Conservation (phyloP, 1,140 invertebrate species). For the Conopomorpha cramerella region DNA sequence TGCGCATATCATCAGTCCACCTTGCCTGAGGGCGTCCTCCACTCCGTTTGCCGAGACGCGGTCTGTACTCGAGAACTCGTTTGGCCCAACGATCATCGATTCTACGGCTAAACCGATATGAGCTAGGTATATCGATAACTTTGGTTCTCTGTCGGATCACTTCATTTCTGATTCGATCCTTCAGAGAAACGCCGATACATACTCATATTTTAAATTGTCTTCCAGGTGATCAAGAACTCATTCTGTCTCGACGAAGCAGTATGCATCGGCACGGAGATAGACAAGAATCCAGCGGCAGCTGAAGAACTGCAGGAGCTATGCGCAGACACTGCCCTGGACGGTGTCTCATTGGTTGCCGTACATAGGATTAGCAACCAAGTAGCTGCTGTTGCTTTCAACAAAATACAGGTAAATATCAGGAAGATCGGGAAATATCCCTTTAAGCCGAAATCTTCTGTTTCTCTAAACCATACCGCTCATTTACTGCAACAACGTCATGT, state of each 20-base stretch:
- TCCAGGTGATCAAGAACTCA: slow-evolving; percentile 57
- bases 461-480: slow-evolving; percentile 24
- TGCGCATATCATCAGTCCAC: no score
- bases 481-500: background rate
- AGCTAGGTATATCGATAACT: no score
- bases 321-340: slow-evolving; percentile 63
- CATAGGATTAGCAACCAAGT: slow-evolving; percentile 57
- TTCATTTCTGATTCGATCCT: no score
- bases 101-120: no score
- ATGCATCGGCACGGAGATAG: slow-evolving; percentile 57
- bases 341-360: slow-evolving; percentile 66
- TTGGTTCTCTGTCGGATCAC: no score
- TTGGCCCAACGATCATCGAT: no score
- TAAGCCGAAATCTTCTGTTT: background rate
- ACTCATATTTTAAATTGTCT: no score
- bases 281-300: slow-evolving; percentile 54
- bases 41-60: no score
- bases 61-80: no score
- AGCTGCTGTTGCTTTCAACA: slow-evolving; percentile 67
- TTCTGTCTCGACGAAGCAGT: slow-evolving; percentile 66
- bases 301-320: slow-evolving; percentile 66
- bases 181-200: no score
- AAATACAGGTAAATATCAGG: slow-evolving; percentile 61
- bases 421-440: background rate
- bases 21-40: no score